These are phyloP conservation scores for Peromyscus aztecus DNA, from an alignment of 2,797 vertebrate species.

Conservation along the genomic window DNA sequence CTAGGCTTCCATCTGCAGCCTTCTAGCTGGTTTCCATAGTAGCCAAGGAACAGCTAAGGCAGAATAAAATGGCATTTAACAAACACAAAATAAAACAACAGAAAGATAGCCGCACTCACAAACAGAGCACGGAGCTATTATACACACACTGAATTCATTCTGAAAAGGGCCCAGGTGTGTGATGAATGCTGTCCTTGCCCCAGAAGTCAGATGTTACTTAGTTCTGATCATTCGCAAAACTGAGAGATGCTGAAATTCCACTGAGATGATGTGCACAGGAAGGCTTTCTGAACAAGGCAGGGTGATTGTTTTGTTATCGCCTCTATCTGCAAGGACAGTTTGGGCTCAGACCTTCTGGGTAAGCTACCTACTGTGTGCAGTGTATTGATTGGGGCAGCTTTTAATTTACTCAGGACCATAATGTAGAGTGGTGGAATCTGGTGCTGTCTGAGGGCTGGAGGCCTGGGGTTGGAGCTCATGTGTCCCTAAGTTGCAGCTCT, in stretches of 20 bases:
- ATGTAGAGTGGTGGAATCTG: rapidly evolving
- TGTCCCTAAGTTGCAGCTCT: too few relatives aligned
- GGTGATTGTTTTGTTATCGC: not conserved
- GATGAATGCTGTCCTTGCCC: not conserved
- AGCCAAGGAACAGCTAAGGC: slow-evolving; percentile 80
- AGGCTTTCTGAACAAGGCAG: slow-evolving; percentile 72
- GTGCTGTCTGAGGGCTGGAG: rapidly evolving
- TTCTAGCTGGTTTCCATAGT: slow-evolving; percentile 88
- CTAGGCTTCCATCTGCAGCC: slow-evolving; percentile 75
- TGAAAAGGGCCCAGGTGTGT: slow-evolving; percentile 55
- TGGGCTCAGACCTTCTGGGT: slow-evolving; percentile 49
- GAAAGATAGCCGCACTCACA: not conserved
- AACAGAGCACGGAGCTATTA: slow-evolving; percentile 41
- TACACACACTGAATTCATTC: slow-evolving; percentile 73
- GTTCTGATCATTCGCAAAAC: slow-evolving; percentile 71
- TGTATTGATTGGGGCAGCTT: too few relatives aligned
- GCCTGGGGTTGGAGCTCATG: rapidly evolving
- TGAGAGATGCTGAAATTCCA: slow-evolving; percentile 57
- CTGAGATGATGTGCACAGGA: not conserved
- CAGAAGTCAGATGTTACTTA: not conserved
- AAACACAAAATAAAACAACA: slow-evolving; percentile 84
- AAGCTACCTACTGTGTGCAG: not conserved
- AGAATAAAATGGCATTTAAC: slow-evolving; percentile 82
- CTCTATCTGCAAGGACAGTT: not conserved
- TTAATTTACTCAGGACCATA: not conserved